phyloP scores from a whole-genome alignment of 2,113 vertebrate genomes.

The Epinephelus lanceolatus region DNA sequence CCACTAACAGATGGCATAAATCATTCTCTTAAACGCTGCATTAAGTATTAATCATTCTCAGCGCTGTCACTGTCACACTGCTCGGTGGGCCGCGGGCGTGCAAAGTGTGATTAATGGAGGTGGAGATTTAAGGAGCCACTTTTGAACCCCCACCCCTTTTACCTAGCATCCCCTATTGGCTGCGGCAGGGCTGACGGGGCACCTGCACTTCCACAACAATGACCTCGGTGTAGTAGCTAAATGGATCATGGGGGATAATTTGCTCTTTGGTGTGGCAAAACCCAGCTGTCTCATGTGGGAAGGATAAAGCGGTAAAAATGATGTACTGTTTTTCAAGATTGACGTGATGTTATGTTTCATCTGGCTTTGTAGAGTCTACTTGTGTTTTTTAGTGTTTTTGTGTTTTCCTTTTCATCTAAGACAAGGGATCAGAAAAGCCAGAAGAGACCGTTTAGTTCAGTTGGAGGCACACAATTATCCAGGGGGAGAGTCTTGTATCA shows the following conservation, averaged over 20 bases:
- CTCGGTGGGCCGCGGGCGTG: conserved; percentile 69
- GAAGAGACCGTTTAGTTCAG: neutral
- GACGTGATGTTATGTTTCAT: conserved; percentile 18
- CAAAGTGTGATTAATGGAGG: conserved; percentile 88
- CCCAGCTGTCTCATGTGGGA: conserved; percentile 29
- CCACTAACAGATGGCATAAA: conserved; percentile 88
- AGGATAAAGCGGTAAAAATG: conserved; percentile 8
- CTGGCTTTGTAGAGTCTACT: neutral
- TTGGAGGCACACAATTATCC: neutral
- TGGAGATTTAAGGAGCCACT: conserved; percentile 76
- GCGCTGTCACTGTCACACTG: conserved; percentile 82
- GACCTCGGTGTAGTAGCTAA: conserved; percentile 66
- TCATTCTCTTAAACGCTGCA: conserved; percentile 87
- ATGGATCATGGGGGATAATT: conserved; percentile 74
- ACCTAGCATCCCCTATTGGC: conserved; percentile 57
- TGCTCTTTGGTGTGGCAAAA: conserved; percentile 7
- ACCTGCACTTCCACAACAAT: conserved; percentile 61
- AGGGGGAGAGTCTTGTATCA: neutral
- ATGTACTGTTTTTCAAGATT: conserved; percentile 18
- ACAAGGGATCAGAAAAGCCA: neutral
- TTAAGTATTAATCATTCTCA: conserved; percentile 90
- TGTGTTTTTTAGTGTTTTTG: neutral
- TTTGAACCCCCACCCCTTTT: conserved; percentile 66
- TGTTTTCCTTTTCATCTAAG: neutral
- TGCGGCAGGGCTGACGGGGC: conserved; percentile 43